phyloP scores from a whole-genome alignment of 2,113 vertebrate genomes.

The Siniperca knerii region DNA sequence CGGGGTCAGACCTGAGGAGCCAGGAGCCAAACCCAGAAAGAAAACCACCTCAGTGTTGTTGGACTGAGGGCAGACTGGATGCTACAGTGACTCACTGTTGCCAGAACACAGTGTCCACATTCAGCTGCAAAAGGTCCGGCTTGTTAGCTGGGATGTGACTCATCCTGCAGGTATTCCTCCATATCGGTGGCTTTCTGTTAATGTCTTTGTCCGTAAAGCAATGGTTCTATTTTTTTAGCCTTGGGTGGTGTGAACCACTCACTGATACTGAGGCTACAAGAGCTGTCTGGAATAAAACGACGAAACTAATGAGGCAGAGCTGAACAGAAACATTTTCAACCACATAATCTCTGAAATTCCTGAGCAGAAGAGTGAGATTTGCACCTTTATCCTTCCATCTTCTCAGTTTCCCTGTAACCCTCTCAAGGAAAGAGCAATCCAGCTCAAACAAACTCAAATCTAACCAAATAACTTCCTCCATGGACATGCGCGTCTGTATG shows the following conservation, averaged over 20 bases:
- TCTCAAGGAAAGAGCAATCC: not conserved
- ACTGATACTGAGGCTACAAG: not conserved
- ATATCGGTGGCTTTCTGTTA: not conserved
- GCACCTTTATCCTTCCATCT: not conserved
- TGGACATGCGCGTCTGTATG: not conserved
- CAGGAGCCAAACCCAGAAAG: no score
- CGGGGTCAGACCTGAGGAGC: no score
- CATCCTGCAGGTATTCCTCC: not conserved
- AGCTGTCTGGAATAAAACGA: not conserved
- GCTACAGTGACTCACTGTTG: no score
- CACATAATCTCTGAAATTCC: not conserved
- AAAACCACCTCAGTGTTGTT: no score
- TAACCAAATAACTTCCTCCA: not conserved
- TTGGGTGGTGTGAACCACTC: no score
- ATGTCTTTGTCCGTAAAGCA: not conserved
- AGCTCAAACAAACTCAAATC: not conserved
- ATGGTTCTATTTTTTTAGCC: not conserved
- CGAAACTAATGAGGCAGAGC: not conserved
- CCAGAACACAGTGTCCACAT: not conserved
- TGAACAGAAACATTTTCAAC: not conserved
- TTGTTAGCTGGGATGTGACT: not conserved
- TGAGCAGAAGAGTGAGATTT: not conserved
- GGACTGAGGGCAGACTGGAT: no score
- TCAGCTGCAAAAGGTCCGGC: not conserved
- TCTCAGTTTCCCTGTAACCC: not conserved